Evolutionary conservation across 2,888 invertebrate species (phyloP), one percentile per base, ranked within the genome.

Genomic region (Pseudeuparius sepicola): DNA sequence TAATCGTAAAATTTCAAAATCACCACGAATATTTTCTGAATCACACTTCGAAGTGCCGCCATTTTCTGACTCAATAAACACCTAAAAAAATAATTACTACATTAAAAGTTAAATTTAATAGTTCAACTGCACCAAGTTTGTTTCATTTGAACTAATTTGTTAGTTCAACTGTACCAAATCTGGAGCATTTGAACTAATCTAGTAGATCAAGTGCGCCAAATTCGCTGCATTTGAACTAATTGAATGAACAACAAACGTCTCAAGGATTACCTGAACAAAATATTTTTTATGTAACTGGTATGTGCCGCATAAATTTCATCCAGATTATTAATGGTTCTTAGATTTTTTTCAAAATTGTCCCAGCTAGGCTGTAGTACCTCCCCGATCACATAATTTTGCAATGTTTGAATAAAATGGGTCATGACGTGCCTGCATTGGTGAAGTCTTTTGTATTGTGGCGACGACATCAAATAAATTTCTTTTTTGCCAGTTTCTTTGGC

Each of bases 331-430:
- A 78, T 77, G 31, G 67, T 67, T 46, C 70, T 64, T 25, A 87
- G 55, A 48, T 77, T 76, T 39, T 72, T 72, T 48, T 80, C 78
- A 43, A 86, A 78, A 40, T 75, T 73, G 2, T 71, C 70, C 85
- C 85, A 86, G 2, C 80, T 79, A 1, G 74, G 68, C 32, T 80
- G 75, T 15, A 86, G 65, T 15, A 84, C 83, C 31, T 78, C 82
- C 1, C 81, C 78, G 1, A 79, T 78, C 33, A 86, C 71, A 54
- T 86, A 85, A 60, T 78, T 80, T 55, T 84, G 79, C 14, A 85
- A 56, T 0, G 81, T 77, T 37, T 78, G 72, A 26, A 85, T 70
- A 53, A 86, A 76, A 36, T 84, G 80, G 15, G 77, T 75, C 75
- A 86, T 78, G 12, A 78, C 68, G 52, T 84, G 80, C 0, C 85